Evolutionary conservation across 2,113 vertebrate species (phyloP).

Genomic region (Callithrix jacchus): DNA sequence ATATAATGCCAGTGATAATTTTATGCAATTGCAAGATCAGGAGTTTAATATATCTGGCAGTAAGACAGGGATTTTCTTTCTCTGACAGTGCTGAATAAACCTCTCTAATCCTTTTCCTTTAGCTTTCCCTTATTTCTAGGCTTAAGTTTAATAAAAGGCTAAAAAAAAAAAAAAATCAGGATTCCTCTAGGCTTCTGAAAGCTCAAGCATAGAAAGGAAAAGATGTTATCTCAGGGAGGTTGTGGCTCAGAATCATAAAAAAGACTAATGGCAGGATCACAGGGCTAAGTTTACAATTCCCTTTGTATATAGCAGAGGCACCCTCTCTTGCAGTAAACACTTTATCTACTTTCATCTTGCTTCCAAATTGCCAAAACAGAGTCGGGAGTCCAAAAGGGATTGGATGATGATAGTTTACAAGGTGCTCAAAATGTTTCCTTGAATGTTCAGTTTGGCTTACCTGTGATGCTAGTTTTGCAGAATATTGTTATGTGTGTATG

Average conservation of each 20-base stretch:
- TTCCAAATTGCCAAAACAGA: slow-evolving; percentile 18
- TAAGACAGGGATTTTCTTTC: slow-evolving; percentile 71
- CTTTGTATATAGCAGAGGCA: not conserved
- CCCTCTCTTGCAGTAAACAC: not conserved
- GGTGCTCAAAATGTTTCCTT: not conserved
- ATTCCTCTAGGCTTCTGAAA: slow-evolving; percentile 42
- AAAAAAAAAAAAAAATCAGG: slow-evolving; percentile 29
- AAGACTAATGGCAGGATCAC: slow-evolving; percentile 35
- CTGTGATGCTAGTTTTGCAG: not conserved
- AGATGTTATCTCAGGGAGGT: slow-evolving; percentile 2
- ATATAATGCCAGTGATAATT: slow-evolving; percentile 82
- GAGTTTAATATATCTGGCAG: slow-evolving; percentile 76
- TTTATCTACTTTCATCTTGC: not conserved
- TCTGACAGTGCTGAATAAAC: slow-evolving; percentile 68
- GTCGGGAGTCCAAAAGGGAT: not conserved
- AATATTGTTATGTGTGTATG: not conserved
- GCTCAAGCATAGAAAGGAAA: slow-evolving; percentile 9
- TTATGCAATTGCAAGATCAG: slow-evolving; percentile 73
- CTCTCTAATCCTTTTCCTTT: slow-evolving; percentile 67
- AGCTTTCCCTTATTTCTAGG: slow-evolving; percentile 52
- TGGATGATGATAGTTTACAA: slow-evolving; percentile 39
- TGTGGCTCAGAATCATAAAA: slow-evolving; percentile 56
- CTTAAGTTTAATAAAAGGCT: slow-evolving; percentile 61
- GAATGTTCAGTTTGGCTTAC: slow-evolving; percentile 1
- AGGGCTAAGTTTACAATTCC: not conserved